Percentiles rank a stretch among this genome's conserved stretches.
phyloP scores from a whole-genome alignment of 2,113 vertebrate genomes.

The Callochromis pleurospilus region DNA sequence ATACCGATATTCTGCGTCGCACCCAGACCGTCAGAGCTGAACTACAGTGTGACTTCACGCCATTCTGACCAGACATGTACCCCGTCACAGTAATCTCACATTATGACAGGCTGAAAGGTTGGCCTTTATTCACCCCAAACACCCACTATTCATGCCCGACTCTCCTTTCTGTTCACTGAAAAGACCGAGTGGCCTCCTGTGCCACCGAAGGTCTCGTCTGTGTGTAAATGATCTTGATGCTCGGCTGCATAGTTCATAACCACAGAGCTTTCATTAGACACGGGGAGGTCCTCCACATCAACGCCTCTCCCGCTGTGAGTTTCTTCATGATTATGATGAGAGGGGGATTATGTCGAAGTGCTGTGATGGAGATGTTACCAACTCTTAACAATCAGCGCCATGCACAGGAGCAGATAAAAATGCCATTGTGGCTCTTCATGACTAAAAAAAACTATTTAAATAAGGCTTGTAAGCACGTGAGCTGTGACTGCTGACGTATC shows the following conservation, averaged over 20 bases:
- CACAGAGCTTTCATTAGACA: slow-evolving; percentile 30
- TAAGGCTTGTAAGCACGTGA: background rate
- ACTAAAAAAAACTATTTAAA: background rate
- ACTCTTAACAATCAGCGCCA: slow-evolving; percentile 23
- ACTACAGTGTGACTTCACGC: slow-evolving; percentile 41
- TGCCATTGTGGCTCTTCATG: background rate
- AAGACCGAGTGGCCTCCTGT: slow-evolving; percentile 43
- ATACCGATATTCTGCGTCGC: slow-evolving; percentile 2
- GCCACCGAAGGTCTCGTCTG: slow-evolving; percentile 42
- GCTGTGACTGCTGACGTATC: slow-evolving; percentile 8
- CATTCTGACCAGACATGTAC: slow-evolving; percentile 54
- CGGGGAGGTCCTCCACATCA: slow-evolving; percentile 53
- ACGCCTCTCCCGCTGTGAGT: slow-evolving; percentile 46
- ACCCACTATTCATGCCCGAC: slow-evolving; percentile 44
- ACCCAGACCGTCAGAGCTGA: slow-evolving; percentile 11
- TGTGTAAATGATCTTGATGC: slow-evolving; percentile 53
- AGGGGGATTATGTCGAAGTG: slow-evolving; percentile 3
- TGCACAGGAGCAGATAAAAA: background rate
- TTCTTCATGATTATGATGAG: slow-evolving; percentile 48
- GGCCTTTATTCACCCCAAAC: slow-evolving; percentile 54
- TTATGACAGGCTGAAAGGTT: slow-evolving; percentile 60
- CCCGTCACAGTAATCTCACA: slow-evolving; percentile 52
- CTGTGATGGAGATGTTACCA: slow-evolving; percentile 47
- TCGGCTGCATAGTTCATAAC: slow-evolving; percentile 45
- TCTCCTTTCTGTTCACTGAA: slow-evolving; percentile 46